Evolutionary conservation across 2,113 vertebrate genomes (phyloP), one percentile per base, ranked within the genome.

Genomic region (Oenanthe melanoleuca): DNA sequence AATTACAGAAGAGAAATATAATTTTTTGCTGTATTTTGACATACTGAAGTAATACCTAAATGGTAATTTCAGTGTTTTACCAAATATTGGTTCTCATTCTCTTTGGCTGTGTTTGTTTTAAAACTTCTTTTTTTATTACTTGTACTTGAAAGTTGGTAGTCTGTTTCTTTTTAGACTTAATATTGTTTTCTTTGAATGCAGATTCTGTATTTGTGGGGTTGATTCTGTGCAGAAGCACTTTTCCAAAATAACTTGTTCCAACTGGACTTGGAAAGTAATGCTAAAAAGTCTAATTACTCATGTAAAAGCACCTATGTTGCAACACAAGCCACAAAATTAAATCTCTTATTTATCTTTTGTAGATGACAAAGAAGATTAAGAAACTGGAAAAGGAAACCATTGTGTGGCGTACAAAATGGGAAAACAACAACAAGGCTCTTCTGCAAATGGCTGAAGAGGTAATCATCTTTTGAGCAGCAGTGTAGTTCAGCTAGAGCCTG

Each of bases 281-380:
- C 11, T 53, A 21, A 78, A 69, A 50, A 19, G 14, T 52, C 0
- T 0, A 49, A 52, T 69, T 71, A 59, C 21, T 74, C 31, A 17
- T 14, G 3, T 71, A 28, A 80, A 72, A 42, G 45, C 77, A 53
- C 29, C 19, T 77, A 16, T 0, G 0, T 71, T 90, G 63, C 78
- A 75, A 61, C 5, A 5, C 40, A 91, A 66, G 47, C 33, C 61
- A 65, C 74, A 37, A 16, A 88, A 70, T 31, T 38, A 55, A 65
- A n/a, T 93, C 34, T 52, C 74, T 20, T 56, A 16, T 34, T 95
- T 75, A 5, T 75, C 42, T 85, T 81, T 19, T 61, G 86, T 94
- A 99, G 99, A 99, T 99, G 99, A 99, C 99, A 5, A 99, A 99
- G 98, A 99, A 99, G 98, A 99, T 99, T 86, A 99, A 99, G 97